A percentile compares a stretch with the other conserved stretches of the same genome.
Conservation (phyloP, 2,113 vertebrate species). For the Nipponia nippon region DNA sequence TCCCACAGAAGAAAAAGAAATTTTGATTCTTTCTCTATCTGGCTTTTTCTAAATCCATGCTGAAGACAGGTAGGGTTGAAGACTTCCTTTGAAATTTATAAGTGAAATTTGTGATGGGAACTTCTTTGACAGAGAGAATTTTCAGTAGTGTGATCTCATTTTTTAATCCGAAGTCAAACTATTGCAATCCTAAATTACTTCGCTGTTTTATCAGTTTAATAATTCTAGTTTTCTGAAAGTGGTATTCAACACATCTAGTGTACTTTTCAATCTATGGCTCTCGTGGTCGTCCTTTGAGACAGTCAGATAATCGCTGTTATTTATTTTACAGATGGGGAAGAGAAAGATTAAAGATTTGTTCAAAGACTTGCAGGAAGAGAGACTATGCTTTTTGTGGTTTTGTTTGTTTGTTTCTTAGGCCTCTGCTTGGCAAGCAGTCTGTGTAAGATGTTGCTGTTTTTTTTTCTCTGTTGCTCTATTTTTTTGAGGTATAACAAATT, state of each 20-base stretch:
- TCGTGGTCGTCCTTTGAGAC: background rate
- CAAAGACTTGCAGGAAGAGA: background rate
- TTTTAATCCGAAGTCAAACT: background rate
- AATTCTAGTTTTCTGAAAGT: background rate
- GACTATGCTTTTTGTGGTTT: fast-evolving
- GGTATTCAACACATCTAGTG: background rate
- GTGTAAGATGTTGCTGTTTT: background rate
- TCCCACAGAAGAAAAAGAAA: background rate
- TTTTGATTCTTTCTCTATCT: background rate
- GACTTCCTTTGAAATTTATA: background rate
- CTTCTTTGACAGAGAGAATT: background rate
- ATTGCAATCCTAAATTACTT: background rate
- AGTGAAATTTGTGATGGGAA: background rate
- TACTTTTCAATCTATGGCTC: background rate
- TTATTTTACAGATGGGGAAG: background rate
- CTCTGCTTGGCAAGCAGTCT: background rate
- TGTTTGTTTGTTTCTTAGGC: background rate
- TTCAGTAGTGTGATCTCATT: background rate
- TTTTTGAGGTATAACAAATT: background rate
- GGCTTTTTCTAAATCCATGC: background rate
- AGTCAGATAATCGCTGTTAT: background rate
- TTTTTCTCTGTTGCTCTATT: background rate
- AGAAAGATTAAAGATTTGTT: background rate
- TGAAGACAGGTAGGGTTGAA: background rate
- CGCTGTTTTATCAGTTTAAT: background rate